phyloP scores from a whole-genome alignment of 1,140 invertebrate genomes.

The Thaumetopoea pityocampa region DNA sequence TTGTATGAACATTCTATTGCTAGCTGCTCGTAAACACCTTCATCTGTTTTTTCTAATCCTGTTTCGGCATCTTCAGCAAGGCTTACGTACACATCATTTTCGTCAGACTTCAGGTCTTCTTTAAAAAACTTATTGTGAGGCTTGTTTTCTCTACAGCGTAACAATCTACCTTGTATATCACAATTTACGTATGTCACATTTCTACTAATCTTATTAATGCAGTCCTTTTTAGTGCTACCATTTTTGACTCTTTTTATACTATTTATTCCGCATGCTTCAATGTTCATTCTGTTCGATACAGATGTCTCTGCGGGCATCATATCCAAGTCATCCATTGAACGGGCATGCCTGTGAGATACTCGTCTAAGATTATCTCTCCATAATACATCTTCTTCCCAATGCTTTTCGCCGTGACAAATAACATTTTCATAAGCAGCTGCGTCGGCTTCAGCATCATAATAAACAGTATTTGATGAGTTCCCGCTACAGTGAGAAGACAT shows the following conservation, averaged over 20 bases:
- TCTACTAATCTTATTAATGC: conserved; percentile 73
- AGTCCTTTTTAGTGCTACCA: conserved; percentile 49
- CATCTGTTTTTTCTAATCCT: conserved; percentile 39
- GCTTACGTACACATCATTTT: conserved; percentile 79
- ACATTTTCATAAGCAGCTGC: conserved; percentile 68
- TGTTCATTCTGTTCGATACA: conserved; percentile 37
- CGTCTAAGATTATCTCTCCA: conserved; percentile 87
- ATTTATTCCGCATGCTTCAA: conserved; percentile 52
- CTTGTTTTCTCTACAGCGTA: conserved; percentile 32
- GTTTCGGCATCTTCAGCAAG: conserved; percentile 55
- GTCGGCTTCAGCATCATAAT: conserved; percentile 69
- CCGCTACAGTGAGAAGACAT: conserved; percentile 69
- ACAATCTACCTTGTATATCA: conserved; percentile 70
- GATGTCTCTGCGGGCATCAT: conserved; percentile 57
- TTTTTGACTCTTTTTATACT: conserved; percentile 63
- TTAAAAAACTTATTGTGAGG: conserved; percentile 26
- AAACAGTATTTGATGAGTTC: conserved; percentile 66
- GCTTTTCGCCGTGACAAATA: conserved; percentile 77
- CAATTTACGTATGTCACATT: conserved; percentile 87
- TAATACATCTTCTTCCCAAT: conserved; percentile 89
- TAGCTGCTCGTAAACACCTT: conserved; percentile 72
- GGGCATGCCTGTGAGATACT: conserved; percentile 86
- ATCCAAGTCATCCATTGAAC: conserved; percentile 87
- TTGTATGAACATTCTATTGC: conserved; percentile 35
- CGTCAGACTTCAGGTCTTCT: conserved; percentile 52